These are phyloP conservation scores for Agriopis leucophaearia DNA, from an alignment of 2,888 invertebrate species.

Conservation along the genomic window DNA sequence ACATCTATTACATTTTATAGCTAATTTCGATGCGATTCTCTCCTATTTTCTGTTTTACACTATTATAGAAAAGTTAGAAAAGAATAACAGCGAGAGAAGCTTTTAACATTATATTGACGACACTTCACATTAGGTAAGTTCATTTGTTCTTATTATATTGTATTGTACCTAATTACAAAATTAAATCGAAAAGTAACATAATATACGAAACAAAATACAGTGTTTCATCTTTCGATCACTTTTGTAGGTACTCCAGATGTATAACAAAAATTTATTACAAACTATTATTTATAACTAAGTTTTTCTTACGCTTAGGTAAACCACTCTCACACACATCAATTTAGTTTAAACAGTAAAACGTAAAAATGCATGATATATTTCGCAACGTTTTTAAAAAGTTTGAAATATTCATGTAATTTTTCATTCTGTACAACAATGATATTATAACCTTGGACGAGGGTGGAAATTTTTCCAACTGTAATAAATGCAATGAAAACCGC, in stretches of 20 bases:
- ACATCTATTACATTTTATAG: not conserved
- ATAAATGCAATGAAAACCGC: constrained; percentile 37
- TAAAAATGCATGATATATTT: constrained; percentile 7
- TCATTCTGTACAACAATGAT: constrained; percentile 13
- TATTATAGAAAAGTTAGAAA: no score
- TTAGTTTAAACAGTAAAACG: constrained; percentile 7
- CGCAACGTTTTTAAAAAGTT: not conserved
- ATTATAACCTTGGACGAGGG: constrained; percentile 9
- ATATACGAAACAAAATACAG: not conserved
- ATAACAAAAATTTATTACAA: constrained; percentile 5
- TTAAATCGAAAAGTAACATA: not conserved
- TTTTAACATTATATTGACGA: no score
- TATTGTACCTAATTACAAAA: constrained; percentile 9
- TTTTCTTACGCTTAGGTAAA: not conserved
- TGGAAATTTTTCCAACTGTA: constrained; percentile 18
- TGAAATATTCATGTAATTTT: constrained; percentile 10
- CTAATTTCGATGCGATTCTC: not conserved
- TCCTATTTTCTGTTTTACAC: no score
- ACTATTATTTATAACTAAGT: constrained; percentile 1
- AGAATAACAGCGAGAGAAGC: no score
- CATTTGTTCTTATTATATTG: not conserved
- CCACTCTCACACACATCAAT: constrained; percentile 6
- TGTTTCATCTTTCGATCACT: constrained; percentile 4
- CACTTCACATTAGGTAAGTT: not conserved
- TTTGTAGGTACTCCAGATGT: constrained; percentile 6